Evolutionary conservation across 2,888 invertebrate species (phyloP).

Genomic region (Graphium colonna): DNA sequence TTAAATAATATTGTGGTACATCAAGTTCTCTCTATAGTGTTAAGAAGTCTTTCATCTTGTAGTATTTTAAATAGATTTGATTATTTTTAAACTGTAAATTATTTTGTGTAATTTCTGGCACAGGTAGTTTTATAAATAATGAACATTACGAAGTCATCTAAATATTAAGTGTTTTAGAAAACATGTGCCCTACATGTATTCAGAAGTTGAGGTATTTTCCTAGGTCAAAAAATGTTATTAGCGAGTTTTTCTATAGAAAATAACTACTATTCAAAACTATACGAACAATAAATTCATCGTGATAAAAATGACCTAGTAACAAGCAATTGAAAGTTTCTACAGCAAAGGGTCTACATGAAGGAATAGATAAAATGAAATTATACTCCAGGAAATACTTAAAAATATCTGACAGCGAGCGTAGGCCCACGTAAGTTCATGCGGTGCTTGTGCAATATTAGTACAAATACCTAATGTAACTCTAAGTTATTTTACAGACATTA

Average conservation of each 20-base stretch:
- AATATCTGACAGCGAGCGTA: constrained; percentile 12
- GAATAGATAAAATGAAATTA: neutral
- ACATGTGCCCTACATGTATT: too few relatives aligned
- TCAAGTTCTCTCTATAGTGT: too few relatives aligned
- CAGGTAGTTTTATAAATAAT: too few relatives aligned
- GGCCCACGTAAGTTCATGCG: constrained; percentile 21
- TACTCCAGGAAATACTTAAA: constrained; percentile 9
- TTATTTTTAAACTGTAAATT: too few relatives aligned
- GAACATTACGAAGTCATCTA: too few relatives aligned
- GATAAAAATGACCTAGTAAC: constrained; percentile 10
- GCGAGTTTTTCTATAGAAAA: constrained; percentile 3
- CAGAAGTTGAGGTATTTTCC: too few relatives aligned
- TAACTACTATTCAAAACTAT: neutral
- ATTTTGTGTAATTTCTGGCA: too few relatives aligned
- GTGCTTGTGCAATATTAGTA: constrained; percentile 22
- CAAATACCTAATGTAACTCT: constrained; percentile 17
- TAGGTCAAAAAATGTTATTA: too few relatives aligned
- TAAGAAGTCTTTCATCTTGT: too few relatives aligned
- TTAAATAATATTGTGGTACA: constrained; percentile 7
- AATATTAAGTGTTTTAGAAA: too few relatives aligned
- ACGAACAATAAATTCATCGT: neutral
- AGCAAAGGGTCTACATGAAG: constrained; percentile 4
- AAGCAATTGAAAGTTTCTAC: constrained; percentile 17
- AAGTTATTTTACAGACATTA: constrained; percentile 20
- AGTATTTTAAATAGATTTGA: constrained; percentile 5